Evolutionary conservation across 2,797 vertebrate genomes (phyloP).

Genomic region (Acipenser ruthenus): DNA sequence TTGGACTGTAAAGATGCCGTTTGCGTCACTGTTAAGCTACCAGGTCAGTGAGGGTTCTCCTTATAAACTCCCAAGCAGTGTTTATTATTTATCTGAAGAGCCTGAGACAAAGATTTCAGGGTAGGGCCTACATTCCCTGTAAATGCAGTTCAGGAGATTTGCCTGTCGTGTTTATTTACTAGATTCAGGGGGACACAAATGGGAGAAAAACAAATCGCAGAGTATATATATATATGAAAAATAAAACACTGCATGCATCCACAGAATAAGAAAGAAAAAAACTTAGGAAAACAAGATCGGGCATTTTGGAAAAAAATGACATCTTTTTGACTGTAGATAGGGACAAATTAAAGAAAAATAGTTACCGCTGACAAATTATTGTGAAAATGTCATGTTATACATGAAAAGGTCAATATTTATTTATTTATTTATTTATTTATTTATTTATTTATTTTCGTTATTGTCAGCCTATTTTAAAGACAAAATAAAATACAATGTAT

Average conservation of each 20-base stretch:
- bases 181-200: constrained; percentile 26
- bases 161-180: constrained; percentile 35
- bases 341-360: neutral
- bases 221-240: constrained; percentile 36
- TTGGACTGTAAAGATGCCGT: constrained; percentile 40
- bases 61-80: neutral
- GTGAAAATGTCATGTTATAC: no score
- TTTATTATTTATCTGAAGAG: constrained; percentile 9
- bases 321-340: neutral
- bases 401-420: no score
- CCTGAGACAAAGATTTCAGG: constrained; percentile 33
- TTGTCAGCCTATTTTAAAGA: neutral
- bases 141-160: constrained; percentile 25
- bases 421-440: no score
- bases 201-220: constrained; percentile 24
- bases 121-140: constrained; percentile 24
- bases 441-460: no score
- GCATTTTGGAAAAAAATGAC: neutral
- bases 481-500: constrained; percentile 8
- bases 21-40: constrained; percentile 30
- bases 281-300: neutral
- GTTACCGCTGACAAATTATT: no score
- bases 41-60: constrained; percentile 8
- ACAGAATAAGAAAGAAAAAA: constrained; percentile 19
- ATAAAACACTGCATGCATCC: constrained; percentile 29